Base-by-base conservation (phyloP, 2,888 invertebrate species). In the Drosophila ezoana region DNA sequence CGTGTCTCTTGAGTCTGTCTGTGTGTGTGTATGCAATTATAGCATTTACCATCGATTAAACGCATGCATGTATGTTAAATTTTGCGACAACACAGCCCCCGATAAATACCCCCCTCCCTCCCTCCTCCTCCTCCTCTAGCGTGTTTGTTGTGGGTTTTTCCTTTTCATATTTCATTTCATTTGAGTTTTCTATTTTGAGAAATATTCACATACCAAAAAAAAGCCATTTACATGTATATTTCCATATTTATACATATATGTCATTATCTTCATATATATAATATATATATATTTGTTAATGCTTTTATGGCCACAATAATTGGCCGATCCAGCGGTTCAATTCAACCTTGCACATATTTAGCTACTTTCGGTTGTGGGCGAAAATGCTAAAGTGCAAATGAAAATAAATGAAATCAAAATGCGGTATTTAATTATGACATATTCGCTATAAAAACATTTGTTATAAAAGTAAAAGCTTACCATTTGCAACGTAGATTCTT, bases 21-120 rank as follows among this genome's bases (percentile, higher is more conserved):
- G 37, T 59, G 43, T 83, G 14, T 76, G 37, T 72, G 76, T 52
- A 62, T 88, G 83, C 87, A 83, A 83, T 83, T 83, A 82, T 83
- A 79, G 76, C 88, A 57, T 88, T 83, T 88, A 59, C 80, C 70
- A 83, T 83, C 83, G 83, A 83, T 83, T 83, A 74, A 88, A 74
- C 88, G 82, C 88, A 88, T 79, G 69, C 70, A 64, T 61, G 53
- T 60, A 72, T 72, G 61, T 65, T 74, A 65, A 65, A 61, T 20
- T 20, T 56, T 58, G 43, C 60, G 58, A 33, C 48, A 33, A 62
- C 20, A 58, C 20, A 18, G 58, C 18, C 32, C 32, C 9, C 23
- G n/a, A n/a, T 8, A 23, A 23, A 23, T 23, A 23, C 23, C 32
- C 11, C 32, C 35, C 40, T 18, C 18, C 5, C 43, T 18, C 33